Percentiles rank a stretch among this genome's conserved stretches.
These are phyloP conservation scores for Atlantisia rogersi DNA, from an alignment of 2,113 vertebrate species.

Conservation along the genomic window DNA sequence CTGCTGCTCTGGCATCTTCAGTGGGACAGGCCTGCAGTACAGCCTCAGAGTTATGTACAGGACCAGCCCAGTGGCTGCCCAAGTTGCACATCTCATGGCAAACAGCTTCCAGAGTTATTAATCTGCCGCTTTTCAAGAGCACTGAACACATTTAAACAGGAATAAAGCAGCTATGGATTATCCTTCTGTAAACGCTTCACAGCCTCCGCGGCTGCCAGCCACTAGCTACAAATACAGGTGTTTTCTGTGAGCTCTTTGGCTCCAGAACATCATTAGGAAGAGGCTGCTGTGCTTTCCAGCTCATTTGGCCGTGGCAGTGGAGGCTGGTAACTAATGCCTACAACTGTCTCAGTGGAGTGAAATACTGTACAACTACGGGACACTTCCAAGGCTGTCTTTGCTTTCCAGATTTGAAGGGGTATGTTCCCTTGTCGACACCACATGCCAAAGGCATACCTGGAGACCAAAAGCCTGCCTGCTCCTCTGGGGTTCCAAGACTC, in stretches of 20 bases:
- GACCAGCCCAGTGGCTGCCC: accelerated
- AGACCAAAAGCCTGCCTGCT: background rate
- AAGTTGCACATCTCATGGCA: background rate
- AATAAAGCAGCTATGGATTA: background rate
- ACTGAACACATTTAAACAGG: background rate
- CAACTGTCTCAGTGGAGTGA: constrained; percentile 24
- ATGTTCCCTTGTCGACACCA: background rate
- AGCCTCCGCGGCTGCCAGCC: background rate
- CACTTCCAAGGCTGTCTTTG: constrained; percentile 35
- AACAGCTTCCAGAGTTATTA: background rate
- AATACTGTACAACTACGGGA: background rate
- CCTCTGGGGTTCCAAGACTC: background rate
- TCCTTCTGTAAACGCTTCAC: background rate
- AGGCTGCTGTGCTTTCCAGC: constrained; percentile 28
- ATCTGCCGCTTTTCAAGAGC: background rate
- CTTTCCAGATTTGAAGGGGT: background rate
- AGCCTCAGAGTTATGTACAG: accelerated
- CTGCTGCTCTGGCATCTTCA: no score
- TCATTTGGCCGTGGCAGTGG: constrained; percentile 32
- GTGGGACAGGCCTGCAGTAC: background rate
- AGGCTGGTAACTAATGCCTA: constrained; percentile 19
- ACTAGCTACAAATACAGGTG: background rate
- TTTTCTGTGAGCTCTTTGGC: constrained; percentile 8
- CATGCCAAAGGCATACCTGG: background rate
- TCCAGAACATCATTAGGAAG: constrained; percentile 20